phyloP scores from a whole-genome alignment of 2,888 invertebrate species.

The Pecten maximus region DNA sequence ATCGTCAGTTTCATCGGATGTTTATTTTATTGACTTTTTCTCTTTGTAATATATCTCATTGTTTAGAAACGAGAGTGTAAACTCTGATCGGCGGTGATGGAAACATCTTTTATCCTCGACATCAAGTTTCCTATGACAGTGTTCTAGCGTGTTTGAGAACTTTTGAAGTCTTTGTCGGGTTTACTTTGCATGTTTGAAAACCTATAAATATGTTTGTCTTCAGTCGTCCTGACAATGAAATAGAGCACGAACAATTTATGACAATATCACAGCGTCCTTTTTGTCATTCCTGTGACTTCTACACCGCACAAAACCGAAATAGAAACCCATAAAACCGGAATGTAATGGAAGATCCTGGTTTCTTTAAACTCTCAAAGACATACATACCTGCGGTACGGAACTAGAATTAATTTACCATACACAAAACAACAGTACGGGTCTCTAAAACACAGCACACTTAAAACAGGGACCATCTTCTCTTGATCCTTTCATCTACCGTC shows the following conservation, averaged over 20 bases:
- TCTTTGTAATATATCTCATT: neutral
- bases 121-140: neutral
- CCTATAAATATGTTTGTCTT: neutral
- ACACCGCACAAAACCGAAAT: neutral
- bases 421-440: neutral
- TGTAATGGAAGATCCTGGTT: neutral
- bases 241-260: neutral
- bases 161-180: neutral
- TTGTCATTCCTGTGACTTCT: neutral
- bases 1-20: neutral
- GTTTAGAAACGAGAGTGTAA: neutral
- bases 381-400: neutral
- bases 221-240: neutral
- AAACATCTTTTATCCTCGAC: neutral
- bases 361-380: slow-evolving; percentile 8
- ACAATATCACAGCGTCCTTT: neutral
- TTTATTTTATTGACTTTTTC: neutral
- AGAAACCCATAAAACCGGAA: neutral
- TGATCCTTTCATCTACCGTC: neutral
- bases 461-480: neutral
- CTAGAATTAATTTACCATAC: neutral
- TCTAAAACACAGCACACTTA: neutral
- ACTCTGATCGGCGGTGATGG: neutral
- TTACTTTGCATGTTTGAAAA: slow-evolving; percentile 7
- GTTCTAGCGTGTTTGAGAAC: neutral